Evolutionary conservation across 2,797 vertebrate genomes (phyloP).

Genomic region (Tragopan temminckii): DNA sequence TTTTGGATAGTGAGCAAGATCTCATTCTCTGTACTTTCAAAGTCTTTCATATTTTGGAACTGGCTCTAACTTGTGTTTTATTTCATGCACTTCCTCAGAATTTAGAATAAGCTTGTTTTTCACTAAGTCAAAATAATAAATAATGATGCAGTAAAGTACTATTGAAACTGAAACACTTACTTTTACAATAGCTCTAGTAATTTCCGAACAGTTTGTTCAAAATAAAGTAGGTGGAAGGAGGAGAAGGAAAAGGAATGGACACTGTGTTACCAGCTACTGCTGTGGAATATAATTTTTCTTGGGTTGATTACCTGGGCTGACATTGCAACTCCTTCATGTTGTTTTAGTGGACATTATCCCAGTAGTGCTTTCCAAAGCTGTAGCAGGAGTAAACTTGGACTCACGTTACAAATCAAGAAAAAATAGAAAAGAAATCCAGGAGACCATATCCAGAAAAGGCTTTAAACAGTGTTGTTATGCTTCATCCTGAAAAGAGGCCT

Average conservation of each 20-base stretch:
- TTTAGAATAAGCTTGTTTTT: not conserved
- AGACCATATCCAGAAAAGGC: not conserved
- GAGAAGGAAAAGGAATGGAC: not conserved
- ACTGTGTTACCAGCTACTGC: not conserved
- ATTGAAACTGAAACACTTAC: not conserved
- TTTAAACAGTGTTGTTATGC: not conserved
- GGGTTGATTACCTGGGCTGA: not conserved
- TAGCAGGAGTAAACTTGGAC: not conserved
- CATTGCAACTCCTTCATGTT: not conserved
- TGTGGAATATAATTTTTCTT: not conserved
- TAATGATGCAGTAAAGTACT: not conserved
- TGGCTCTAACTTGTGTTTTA: not conserved
- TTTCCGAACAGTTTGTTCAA: not conserved
- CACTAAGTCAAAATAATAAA: not conserved
- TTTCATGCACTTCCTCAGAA: not conserved
- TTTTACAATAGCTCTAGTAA: not conserved
- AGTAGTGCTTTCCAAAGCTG: not conserved
- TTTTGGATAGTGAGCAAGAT: not conserved
- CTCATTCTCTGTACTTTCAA: not conserved
- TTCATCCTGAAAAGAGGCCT: not conserved
- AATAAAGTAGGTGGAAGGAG: not conserved
- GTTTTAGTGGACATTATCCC: not conserved
- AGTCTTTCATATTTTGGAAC: not conserved
- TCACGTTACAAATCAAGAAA: not conserved
- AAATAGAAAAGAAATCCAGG: not conserved